phyloP scores from a whole-genome alignment of 2,113 vertebrate species.

The Parus major region DNA sequence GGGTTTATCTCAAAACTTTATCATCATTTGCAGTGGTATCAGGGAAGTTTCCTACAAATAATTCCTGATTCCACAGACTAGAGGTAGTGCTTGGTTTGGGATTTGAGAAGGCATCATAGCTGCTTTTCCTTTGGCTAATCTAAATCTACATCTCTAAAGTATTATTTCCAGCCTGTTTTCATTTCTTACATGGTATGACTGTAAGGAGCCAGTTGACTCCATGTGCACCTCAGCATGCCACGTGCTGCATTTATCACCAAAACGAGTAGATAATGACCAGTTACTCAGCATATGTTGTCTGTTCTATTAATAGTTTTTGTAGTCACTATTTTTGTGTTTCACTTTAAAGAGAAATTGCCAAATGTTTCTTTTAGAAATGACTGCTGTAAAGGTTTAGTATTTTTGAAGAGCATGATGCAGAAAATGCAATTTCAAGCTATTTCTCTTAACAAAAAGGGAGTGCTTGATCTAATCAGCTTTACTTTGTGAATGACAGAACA shows the following conservation, averaged over 20 bases:
- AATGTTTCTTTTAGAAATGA: not conserved
- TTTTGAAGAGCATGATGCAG: not conserved
- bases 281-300: not conserved
- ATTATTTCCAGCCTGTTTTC: not conserved
- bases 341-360: not conserved
- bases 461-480: not conserved
- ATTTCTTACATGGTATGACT: not conserved
- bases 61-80: not conserved
- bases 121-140: not conserved
- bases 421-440: not conserved
- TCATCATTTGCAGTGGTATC: not conserved
- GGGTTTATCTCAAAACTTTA: not conserved
- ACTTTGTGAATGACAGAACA: not conserved
- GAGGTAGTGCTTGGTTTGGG: not conserved
- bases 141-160: not conserved
- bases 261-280: not conserved
- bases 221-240: not conserved
- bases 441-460: not conserved
- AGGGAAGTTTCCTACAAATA: not conserved
- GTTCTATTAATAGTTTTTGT: not conserved
- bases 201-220: not conserved
- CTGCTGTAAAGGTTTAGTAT: not conserved
- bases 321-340: not conserved
- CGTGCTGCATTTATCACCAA: not conserved
- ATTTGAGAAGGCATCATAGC: not conserved